Evolutionary conservation across 2,888 invertebrate genomes (phyloP).

Genomic region (Thera britannica): DNA sequence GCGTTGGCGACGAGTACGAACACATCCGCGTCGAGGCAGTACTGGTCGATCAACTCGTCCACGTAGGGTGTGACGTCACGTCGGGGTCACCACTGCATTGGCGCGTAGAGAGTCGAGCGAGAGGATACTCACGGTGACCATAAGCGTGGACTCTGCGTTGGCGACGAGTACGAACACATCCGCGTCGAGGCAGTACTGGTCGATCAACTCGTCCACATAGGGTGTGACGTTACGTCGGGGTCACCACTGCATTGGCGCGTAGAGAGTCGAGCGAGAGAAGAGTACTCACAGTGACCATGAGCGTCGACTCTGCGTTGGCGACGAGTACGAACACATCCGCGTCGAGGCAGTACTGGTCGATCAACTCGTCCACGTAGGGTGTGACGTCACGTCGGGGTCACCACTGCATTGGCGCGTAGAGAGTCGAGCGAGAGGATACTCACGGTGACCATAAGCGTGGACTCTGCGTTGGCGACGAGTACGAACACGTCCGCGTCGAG

Average conservation of each 20-base stretch:
- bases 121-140: conserved; percentile 92
- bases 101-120: neutral
- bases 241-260: no score
- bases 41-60: conserved; percentile 99
- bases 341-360: conserved; percentile 99
- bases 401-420: neutral
- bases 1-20: conserved; percentile 99
- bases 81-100: no score
- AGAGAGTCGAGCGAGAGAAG: neutral
- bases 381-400: no score
- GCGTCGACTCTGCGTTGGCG: conserved; percentile 96
- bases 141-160: conserved; percentile 98
- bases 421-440: conserved; percentile 57
- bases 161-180: conserved; percentile 99
- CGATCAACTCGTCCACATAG: conserved; percentile 99
- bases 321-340: conserved; percentile 99
- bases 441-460: conserved; percentile 97
- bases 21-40: conserved; percentile 99
- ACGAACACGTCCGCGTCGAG: conserved; percentile 99
- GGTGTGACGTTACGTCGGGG: conserved; percentile 92
- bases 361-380: conserved; percentile 99
- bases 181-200: conserved; percentile 99
- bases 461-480: conserved; percentile 99
- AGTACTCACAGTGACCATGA: conserved; percentile 96
- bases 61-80: conserved; percentile 97